Percentiles rank a stretch among this genome's conserved stretches.
Conservation (phyloP, 2,113 vertebrate species). For the Lonchura striata region DNA sequence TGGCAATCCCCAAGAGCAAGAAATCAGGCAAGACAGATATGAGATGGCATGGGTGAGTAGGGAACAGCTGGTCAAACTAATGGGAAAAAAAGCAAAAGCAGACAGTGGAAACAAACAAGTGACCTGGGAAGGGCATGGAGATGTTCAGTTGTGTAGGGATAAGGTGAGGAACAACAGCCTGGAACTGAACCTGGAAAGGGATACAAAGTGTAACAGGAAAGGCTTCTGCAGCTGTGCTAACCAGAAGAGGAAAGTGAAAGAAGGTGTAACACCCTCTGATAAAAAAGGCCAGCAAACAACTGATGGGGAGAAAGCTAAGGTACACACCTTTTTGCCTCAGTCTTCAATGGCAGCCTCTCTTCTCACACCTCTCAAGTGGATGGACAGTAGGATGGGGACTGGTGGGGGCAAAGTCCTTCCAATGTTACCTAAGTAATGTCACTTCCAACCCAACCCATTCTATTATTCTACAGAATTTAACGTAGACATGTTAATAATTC, state of each 20-base stretch:
- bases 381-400: background rate
- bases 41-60: background rate
- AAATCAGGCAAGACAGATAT: background rate
- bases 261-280: background rate
- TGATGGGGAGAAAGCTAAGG: background rate
- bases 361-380: background rate
- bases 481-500: background rate
- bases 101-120: background rate
- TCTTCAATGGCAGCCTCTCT: background rate
- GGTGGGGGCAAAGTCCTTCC: background rate
- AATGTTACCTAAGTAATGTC: background rate
- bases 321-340: background rate
- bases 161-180: background rate
- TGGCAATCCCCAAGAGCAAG: background rate
- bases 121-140: background rate
- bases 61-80: background rate
- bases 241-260: background rate
- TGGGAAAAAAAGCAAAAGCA: background rate
- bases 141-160: background rate
- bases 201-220: background rate
- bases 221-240: background rate
- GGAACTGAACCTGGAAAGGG: background rate
- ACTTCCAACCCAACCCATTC: background rate
- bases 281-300: background rate
- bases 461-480: background rate